Conservation (phyloP, 2,888 invertebrate genomes). For the Cerceris ruficornis region DNA sequence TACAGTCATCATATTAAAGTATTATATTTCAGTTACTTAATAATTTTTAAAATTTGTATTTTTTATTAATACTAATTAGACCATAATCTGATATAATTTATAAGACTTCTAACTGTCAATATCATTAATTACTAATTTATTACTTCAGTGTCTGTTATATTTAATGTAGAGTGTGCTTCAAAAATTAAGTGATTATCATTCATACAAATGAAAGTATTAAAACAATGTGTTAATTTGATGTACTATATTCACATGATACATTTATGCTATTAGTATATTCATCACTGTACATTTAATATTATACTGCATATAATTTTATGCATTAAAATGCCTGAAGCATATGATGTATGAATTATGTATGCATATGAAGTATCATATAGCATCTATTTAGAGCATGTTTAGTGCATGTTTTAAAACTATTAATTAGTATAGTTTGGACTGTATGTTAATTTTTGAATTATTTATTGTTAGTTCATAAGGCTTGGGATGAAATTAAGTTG, state of each 20-base stretch:
- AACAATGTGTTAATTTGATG: background rate
- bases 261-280: conserved; percentile 48
- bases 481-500: conserved; percentile 1
- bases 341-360: conserved; percentile 23
- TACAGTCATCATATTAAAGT: too few species aligned
- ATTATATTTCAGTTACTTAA: too few species aligned
- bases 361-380: conserved; percentile 7
- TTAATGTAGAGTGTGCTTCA: background rate
- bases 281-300: conserved; percentile 31
- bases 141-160: too few species aligned
- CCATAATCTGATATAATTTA: too few species aligned
- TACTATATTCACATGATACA: conserved; percentile 47
- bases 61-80: too few species aligned
- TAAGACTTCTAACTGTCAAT: too few species aligned
- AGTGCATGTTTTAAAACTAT: conserved; percentile 12
- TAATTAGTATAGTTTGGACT: background rate
- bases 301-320: conserved; percentile 21
- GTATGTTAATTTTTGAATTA: background rate
- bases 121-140: too few species aligned
- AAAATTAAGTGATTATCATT: background rate
- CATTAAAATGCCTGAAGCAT: conserved; percentile 32
- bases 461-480: background rate
- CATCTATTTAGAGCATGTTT: background rate
- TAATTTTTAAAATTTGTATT: too few species aligned
- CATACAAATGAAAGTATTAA: background rate